Evolutionary conservation across 2,888 invertebrate species (phyloP).

Genomic region (Metellina segmentata): DNA sequence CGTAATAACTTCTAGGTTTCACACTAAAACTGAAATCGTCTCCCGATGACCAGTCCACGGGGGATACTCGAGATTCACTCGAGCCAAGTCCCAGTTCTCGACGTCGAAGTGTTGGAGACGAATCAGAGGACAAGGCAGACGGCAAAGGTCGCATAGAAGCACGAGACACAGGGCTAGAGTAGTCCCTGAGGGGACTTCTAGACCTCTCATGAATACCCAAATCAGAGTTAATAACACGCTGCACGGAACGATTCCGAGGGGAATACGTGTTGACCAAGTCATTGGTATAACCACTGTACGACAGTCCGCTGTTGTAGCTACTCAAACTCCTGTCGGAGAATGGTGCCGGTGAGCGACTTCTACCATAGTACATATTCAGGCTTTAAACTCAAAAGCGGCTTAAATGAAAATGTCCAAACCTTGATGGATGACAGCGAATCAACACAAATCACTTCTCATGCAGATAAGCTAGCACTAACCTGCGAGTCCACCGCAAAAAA

Average conservation of each 20-base stretch:
- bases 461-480: not conserved
- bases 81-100: conserved; percentile 28
- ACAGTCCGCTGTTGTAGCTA: conserved; percentile 22
- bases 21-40: not conserved
- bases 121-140: conserved; percentile 3
- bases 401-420: not conserved
- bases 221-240: conserved; percentile 58
- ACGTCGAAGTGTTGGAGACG: conserved; percentile 52
- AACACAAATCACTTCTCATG: conserved; percentile 10
- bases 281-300: conserved; percentile 5
- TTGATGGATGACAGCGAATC: not conserved
- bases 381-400: not conserved
- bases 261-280: conserved; percentile 49
- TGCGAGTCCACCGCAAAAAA: not conserved
- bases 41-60: conserved; percentile 19
- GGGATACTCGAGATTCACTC: conserved; percentile 11
- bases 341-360: conserved; percentile 50
- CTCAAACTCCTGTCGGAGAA: conserved; percentile 33
- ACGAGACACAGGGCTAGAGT: conserved; percentile 12
- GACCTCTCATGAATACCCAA: conserved; percentile 51
- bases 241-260: conserved; percentile 60
- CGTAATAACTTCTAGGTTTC: conserved; percentile 58
- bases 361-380: conserved; percentile 55
- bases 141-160: conserved; percentile 28
- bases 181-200: conserved; percentile 50